Evolutionary conservation across 2,113 vertebrate species (phyloP).

Genomic region (Dermatemys mawii): DNA sequence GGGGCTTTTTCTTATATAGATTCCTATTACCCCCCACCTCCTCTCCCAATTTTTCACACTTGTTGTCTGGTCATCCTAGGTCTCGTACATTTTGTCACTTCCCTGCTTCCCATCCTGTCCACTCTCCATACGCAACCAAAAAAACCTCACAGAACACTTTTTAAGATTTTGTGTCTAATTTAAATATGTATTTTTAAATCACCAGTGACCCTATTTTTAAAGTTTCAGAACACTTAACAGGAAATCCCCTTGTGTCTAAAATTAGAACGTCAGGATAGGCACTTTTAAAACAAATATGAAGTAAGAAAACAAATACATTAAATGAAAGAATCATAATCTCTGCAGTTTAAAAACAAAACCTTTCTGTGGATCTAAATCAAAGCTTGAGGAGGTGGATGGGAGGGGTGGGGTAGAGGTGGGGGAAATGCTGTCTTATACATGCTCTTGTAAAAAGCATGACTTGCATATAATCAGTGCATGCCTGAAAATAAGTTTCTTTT

Average conservation of each 20-base stretch:
- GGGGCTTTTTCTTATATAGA: too few species aligned
- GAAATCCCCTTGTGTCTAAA: background rate
- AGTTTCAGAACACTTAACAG: background rate
- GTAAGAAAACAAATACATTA: background rate
- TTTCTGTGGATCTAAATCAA: background rate
- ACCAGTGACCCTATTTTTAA: background rate
- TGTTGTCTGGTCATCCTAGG: too few species aligned
- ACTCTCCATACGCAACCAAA: background rate
- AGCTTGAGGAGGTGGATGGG: accelerated
- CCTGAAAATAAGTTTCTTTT: conserved; percentile 59
- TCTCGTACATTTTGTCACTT: background rate
- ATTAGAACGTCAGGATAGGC: background rate
- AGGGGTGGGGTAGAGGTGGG: background rate
- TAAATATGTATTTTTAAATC: background rate
- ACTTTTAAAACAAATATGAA: background rate
- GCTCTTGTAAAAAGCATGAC: conserved; percentile 46
- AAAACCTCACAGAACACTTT: background rate
- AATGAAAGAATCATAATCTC: background rate
- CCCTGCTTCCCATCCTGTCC: background rate
- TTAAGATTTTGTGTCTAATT: background rate
- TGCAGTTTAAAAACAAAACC: conserved; percentile 1
- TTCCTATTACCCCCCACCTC: too few species aligned
- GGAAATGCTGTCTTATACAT: background rate
- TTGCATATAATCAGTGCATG: conserved; percentile 50
- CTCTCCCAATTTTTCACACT: too few species aligned